These are phyloP conservation scores for Lycia hirtaria DNA, from an alignment of 2,888 invertebrate species.

Conservation along the genomic window DNA sequence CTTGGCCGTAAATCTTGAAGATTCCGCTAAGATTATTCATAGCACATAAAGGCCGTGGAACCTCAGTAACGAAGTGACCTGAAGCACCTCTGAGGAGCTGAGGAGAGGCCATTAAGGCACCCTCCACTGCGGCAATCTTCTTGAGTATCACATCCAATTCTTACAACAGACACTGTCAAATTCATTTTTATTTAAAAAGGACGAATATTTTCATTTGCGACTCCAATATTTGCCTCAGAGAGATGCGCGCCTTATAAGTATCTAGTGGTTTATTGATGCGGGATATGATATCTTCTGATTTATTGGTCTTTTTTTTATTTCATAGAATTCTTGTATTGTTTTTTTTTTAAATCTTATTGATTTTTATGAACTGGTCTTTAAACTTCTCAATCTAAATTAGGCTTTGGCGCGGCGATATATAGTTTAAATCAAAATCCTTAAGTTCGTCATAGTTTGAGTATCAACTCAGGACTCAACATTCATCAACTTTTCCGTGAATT, in stretches of 20 bases:
- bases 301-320: neutral
- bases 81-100: constrained; percentile 73
- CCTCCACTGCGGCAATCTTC: constrained; percentile 78
- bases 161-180: constrained; percentile 61
- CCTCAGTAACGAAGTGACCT: constrained; percentile 83
- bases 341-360: neutral
- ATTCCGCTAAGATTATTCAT: constrained; percentile 71
- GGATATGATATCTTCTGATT: neutral
- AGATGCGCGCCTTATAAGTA: neutral
- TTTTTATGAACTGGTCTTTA: too few relatives aligned
- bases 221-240: constrained; percentile 7
- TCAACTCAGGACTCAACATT: too few relatives aligned
- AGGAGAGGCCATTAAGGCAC: constrained; percentile 82
- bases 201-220: constrained; percentile 12
- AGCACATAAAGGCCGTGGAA: constrained; percentile 73
- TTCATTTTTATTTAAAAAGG: constrained; percentile 53
- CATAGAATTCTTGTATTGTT: neutral
- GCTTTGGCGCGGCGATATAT: too few relatives aligned
- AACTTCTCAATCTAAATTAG: too few relatives aligned
- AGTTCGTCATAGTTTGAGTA: too few relatives aligned
- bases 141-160: constrained; percentile 77
- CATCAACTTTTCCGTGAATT: too few relatives aligned
- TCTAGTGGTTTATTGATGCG: neutral
- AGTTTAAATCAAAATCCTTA: too few relatives aligned
- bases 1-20: constrained; percentile 49